These are phyloP conservation scores for Theristicus caerulescens DNA, from an alignment of 2,113 vertebrate genomes.

Conservation along the genomic window DNA sequence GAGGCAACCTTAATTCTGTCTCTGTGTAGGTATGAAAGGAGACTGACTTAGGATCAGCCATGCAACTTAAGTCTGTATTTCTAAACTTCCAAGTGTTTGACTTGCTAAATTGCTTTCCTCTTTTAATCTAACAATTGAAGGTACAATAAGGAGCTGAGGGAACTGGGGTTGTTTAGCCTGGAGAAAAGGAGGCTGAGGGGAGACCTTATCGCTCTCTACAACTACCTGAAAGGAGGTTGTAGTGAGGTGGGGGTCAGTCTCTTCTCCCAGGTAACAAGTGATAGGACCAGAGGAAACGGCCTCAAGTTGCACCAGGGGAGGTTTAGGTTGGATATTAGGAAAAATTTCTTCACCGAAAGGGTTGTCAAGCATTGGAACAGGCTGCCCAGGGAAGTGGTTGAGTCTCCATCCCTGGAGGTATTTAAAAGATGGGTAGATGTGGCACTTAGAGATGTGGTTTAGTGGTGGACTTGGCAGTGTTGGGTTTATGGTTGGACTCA, in stretches of 20 bases:
- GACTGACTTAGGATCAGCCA: background rate
- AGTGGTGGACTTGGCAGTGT: background rate
- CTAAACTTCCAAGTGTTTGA: background rate
- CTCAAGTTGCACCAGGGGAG: background rate
- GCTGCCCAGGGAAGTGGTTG: background rate
- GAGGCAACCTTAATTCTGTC: background rate
- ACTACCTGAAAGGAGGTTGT: background rate
- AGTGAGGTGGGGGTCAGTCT: rapidly evolving
- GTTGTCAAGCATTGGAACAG: background rate
- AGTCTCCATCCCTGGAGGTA: too few relatives aligned
- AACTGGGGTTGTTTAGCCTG: background rate
- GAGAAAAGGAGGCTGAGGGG: background rate
- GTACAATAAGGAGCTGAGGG: background rate
- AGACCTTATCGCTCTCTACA: background rate
- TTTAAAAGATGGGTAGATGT: background rate
- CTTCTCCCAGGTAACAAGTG: background rate
- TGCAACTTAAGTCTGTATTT: background rate
- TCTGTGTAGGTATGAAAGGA: background rate
- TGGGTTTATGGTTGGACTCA: rapidly evolving
- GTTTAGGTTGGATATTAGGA: background rate
- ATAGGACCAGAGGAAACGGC: background rate
- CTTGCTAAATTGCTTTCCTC: background rate
- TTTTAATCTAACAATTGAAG: background rate
- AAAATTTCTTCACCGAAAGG: background rate
- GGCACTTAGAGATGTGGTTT: background rate